Base-by-base conservation (phyloP, 2,113 vertebrate genomes). In the Martes martes region DNA sequence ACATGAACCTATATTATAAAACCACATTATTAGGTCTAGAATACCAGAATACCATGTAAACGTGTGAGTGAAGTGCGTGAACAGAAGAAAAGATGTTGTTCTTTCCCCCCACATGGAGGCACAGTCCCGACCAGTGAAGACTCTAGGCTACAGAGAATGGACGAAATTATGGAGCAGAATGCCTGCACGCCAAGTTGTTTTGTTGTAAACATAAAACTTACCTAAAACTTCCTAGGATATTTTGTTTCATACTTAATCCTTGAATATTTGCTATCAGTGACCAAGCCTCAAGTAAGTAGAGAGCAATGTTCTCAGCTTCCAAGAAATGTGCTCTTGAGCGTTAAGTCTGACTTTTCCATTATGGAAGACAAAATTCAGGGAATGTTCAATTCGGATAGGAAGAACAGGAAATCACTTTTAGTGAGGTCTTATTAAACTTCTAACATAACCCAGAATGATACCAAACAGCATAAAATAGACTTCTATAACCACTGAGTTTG, bases 401-500 rank as follows among this genome's bases (percentile, higher is more conserved):
- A n/a, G 47, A 81, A 42, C 42, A 82, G 63, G 67, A 96, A 82
- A 45, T 82, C 28, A 79, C 52, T 87, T 73, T 81, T 73, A 59
- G 67, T 88, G 76, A 92, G 74, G 13, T 67, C 59, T 80, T 92
- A 96, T 95, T 50, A 50, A 96, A 95, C 67, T 89, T 61, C 13
- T 92, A 84, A 92, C 52, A 1, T 80, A 96, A 95, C 73, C 26
- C 87, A 88, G 65, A 71, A 96, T 73, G 86, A 93, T 23, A 94
- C 82, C 92, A 96, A 80, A 73, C 5, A 95, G 76, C 89, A 96
- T 80, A 96, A 96, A 97, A 97, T 2, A 11, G 26, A 82, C 0
- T 85, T 96, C 89, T 55, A 11, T 84, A 89, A 45, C 61, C 36
- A 92, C 6, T 83, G 81, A 96, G 42, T 55, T 93, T 19, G 3